Percentiles rank a stretch among this genome's conserved stretches.
Evolutionary conservation across 1,140 invertebrate genomes (phyloP).

Genomic region (Cotesia typhae): DNA sequence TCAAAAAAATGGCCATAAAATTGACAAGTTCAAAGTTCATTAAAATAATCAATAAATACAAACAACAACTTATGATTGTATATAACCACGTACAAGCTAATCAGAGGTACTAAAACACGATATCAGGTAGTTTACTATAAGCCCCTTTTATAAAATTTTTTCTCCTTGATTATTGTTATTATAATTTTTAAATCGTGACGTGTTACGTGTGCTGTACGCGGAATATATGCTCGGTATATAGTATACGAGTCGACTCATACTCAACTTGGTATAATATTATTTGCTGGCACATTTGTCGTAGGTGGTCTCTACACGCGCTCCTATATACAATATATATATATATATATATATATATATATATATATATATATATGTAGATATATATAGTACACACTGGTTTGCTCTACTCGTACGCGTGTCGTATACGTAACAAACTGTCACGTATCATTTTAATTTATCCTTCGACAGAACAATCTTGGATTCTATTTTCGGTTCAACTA

Average conservation of each 20-base stretch:
- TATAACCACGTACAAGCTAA: slow-evolving; percentile 47
- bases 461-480: not conserved
- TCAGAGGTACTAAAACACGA: slow-evolving; percentile 64
- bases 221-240: no score
- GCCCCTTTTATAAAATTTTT: no score
- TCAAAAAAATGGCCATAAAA: not conserved
- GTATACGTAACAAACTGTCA: slow-evolving; percentile 21
- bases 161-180: no score
- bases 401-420: slow-evolving; percentile 1
- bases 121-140: slow-evolving; percentile 36
- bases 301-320: slow-evolving; percentile 50
- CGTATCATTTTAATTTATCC: slow-evolving; percentile 13
- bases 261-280: slow-evolving; percentile 57
- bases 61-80: no score
- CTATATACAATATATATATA: not conserved
- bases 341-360: not conserved
- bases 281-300: slow-evolving; percentile 62
- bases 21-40: slow-evolving; percentile 32
- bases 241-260: slow-evolving; percentile 17
- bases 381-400: not conserved
- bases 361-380: not conserved
- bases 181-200: no score
- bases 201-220: no score
- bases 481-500: not conserved
- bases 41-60: slow-evolving; percentile 43